Conservation (phyloP, 2,797 vertebrate species). For the Malurus splendens region DNA sequence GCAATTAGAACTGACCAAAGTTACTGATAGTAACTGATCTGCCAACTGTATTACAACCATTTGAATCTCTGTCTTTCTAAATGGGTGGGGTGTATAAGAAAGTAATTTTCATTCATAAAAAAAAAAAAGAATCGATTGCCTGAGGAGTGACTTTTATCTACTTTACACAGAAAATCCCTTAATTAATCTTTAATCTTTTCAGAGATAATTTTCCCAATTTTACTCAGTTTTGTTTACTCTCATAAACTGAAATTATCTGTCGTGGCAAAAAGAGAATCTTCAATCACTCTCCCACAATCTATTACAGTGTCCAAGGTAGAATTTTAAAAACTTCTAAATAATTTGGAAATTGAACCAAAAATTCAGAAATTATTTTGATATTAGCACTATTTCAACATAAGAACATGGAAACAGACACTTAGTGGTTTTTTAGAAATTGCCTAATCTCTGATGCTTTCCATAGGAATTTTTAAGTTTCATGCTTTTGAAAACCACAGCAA, state of each 20-base stretch:
- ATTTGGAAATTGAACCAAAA: background rate
- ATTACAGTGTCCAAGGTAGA: background rate
- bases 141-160: background rate
- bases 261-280: background rate
- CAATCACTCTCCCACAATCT: background rate
- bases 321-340: background rate
- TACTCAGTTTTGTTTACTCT: background rate
- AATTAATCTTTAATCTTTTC: background rate
- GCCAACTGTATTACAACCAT: background rate
- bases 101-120: background rate
- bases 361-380: background rate
- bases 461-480: background rate
- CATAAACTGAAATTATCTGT: background rate
- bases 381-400: background rate
- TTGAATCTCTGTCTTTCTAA: background rate
- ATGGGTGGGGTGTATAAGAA: background rate
- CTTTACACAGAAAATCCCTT: background rate
- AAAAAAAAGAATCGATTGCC: background rate
- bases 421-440: background rate
- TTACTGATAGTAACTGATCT: background rate
- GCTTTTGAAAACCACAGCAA: background rate
- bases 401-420: accelerated
- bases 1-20: background rate
- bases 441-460: background rate
- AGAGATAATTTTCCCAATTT: background rate